These are phyloP conservation scores for Meloidogyne exigua DNA, from an alignment of 1,140 invertebrate genomes.

Conservation along the genomic window DNA sequence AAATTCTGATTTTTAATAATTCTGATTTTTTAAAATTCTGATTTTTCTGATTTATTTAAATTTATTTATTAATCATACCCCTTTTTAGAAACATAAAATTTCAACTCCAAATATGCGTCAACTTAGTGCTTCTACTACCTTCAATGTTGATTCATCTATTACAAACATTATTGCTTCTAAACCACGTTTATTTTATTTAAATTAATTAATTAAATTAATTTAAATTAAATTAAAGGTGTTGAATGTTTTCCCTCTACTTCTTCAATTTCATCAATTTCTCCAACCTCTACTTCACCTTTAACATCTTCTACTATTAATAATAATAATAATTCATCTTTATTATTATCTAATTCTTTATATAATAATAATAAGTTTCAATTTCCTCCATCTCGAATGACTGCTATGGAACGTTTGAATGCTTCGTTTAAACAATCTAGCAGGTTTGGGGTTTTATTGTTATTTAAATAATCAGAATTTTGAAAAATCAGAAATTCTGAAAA, in stretches of 20 bases:
- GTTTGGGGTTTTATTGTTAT: neutral
- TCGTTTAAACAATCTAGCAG: neutral
- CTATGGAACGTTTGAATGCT: neutral
- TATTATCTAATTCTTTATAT: neutral
- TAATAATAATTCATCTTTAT: no score
- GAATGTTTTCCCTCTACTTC: neutral
- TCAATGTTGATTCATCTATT: neutral
- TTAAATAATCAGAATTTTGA: no score
- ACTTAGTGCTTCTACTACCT: neutral
- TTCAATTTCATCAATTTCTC: no score
- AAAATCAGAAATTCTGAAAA: no score
- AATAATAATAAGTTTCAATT: constrained; percentile 1
- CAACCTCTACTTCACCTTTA: neutral
- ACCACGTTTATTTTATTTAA: neutral
- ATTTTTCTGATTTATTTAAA: neutral
- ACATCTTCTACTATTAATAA: no score
- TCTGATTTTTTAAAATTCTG: neutral
- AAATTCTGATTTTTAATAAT: neutral
- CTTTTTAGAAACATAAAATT: neutral
- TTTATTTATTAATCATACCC: neutral
- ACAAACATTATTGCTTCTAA: neutral
- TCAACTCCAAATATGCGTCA: neutral
- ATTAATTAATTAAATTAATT: no score
- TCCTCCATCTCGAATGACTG: neutral
- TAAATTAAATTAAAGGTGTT: neutral